Base-by-base conservation (phyloP, 2,888 invertebrate species). In the Drosophila infuscata region DNA sequence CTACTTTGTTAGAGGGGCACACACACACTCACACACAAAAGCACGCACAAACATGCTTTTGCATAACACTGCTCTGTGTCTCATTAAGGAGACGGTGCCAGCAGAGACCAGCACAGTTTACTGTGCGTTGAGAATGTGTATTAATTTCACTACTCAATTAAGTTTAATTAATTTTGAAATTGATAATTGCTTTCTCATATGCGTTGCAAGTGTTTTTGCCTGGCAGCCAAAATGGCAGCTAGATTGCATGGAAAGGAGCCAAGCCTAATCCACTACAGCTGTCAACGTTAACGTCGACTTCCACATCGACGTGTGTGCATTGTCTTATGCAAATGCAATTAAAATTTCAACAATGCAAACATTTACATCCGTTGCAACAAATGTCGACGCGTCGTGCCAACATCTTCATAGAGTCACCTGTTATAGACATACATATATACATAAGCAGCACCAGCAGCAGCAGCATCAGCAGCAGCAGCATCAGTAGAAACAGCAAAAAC, bases 341-440 rank as follows among this genome's bases (percentile, higher is more conserved):
- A 90, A 90, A 90, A 90, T 91, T 91, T 90, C 83, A 91, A 91
- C 89, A 90, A 90, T 87, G 89, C 90, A 83, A 90, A 90, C 90
- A 90, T 91, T 90, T 91, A 90, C 91, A 82, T 90, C 89, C 91
- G 90, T 89, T 89, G 89, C 85, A 89, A 85, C 88, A 81, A 90
- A 88, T 86, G 86, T 85, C 72, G 79, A 74, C 56, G 75, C 59
- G 68, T 63, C 60, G 67, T 54, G 59, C 67, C 64, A 62, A 72
- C 77, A 78, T 83, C 78, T 76, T 83, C 73, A 79, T 70, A 69
- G 65, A 84, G 68, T 49, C 82, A 79, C 73, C 80, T 61, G n/a
- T 75, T 72, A 58, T 56, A 61, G 49, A 15, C 66, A 56, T 33
- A 67, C 30, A 43, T 43, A 43, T 25, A 25, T 46, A 46, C 20